These are phyloP conservation scores for Maniola jurtina DNA, from an alignment of 1,140 invertebrate genomes.

Conservation along the genomic window DNA sequence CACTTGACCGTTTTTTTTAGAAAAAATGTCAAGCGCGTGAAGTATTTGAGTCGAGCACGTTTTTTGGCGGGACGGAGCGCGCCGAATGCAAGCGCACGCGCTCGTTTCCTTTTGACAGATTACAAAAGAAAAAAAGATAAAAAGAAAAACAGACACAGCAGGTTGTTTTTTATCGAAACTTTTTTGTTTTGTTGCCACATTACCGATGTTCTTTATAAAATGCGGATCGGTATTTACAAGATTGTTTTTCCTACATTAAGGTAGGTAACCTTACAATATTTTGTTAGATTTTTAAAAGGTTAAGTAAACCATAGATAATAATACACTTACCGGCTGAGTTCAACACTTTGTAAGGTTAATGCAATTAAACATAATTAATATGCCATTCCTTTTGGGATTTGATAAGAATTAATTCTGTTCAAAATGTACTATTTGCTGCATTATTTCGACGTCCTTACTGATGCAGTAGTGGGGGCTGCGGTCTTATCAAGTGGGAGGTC, in stretches of 20 bases:
- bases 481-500: too few species aligned
- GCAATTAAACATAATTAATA: too few species aligned
- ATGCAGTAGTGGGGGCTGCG: too few species aligned
- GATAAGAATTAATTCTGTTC: too few species aligned
- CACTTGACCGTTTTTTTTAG: constrained; percentile 18
- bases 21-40: constrained; percentile 57
- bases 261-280: not conserved
- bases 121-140: constrained; percentile 10
- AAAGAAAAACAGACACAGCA: constrained; percentile 35
- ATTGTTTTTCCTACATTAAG: constrained; percentile 1
- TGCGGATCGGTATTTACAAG: constrained; percentile 11
- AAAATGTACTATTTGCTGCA: too few species aligned
- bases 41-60: constrained; percentile 55
- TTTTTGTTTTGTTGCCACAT: constrained; percentile 33
- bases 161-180: constrained; percentile 45
- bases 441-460: too few species aligned
- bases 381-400: too few species aligned
- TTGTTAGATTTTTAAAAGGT: not conserved
- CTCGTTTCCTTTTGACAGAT: constrained; percentile 43
- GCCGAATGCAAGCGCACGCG: constrained; percentile 69
- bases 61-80: constrained; percentile 60
- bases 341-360: too few species aligned
- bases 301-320: too few species aligned
- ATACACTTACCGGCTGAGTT: too few species aligned
- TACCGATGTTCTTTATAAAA: constrained; percentile 10